These are phyloP conservation scores for Notoglanidium macrostoma DNA, from an alignment of 2,797 vertebrate genomes.

Conservation along the genomic window DNA sequence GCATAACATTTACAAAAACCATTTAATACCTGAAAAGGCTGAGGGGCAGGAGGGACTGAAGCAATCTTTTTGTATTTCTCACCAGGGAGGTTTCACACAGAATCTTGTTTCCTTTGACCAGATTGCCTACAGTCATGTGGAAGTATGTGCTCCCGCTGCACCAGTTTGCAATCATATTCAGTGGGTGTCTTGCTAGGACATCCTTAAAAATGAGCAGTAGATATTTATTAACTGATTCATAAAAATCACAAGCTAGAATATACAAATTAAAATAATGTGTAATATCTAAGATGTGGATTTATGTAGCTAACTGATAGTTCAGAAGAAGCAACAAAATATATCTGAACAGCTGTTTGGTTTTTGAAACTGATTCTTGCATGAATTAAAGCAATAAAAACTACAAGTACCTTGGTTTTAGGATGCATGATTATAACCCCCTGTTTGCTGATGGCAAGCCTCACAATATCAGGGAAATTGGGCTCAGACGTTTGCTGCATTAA, in stretches of 20 bases:
- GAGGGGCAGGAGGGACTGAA: neutral
- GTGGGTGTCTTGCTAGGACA: conserved; percentile 82
- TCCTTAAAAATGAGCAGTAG: conserved; percentile 73
- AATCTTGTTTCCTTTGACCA: conserved; percentile 87
- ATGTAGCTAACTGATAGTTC: neutral
- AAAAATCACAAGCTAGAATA: conserved; percentile 4
- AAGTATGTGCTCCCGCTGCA: conserved; percentile 98
- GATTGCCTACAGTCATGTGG: conserved; percentile 90
- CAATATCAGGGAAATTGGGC: conserved; percentile 85
- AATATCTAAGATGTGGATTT: neutral
- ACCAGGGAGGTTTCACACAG: conserved; percentile 97
- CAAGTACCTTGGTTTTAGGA: conserved; percentile 90
- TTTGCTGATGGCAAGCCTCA: conserved; percentile 91
- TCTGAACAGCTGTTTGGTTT: neutral
- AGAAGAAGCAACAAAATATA: neutral
- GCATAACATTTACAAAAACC: neutral
- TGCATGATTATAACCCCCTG: conserved; percentile 88
- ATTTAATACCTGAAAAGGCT: neutral
- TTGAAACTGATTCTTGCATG: neutral
- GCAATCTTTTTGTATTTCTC: conserved; percentile 60
- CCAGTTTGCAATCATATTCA: conserved; percentile 94
- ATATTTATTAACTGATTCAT: neutral
- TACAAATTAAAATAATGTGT: neutral
- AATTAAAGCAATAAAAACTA: neutral
- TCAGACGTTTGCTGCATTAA: conserved; percentile 90